Conservation (phyloP, 2,888 invertebrate species). For the Ochropleura leucogaster region DNA sequence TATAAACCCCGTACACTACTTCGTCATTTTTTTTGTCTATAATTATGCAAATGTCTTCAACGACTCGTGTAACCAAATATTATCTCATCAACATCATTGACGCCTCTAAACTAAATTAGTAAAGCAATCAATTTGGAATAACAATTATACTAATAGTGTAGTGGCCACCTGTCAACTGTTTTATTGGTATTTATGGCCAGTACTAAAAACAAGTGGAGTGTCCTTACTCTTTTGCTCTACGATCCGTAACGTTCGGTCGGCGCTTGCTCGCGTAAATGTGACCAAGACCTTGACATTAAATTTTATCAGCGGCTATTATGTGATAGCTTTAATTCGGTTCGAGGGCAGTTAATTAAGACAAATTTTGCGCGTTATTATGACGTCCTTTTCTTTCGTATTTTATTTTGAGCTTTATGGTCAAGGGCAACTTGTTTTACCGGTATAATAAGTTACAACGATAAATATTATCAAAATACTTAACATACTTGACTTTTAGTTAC, state of each 20-base stretch:
- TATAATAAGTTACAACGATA: not conserved
- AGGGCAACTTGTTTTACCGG: conserved; percentile 1
- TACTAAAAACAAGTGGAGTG: conserved; percentile 71
- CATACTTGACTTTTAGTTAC: not conserved
- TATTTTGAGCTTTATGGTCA: not conserved
- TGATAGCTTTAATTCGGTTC: conserved; percentile 38
- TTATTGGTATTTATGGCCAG: conserved; percentile 77
- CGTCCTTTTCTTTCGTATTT: conserved; percentile 11
- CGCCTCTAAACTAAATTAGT: conserved; percentile 41
- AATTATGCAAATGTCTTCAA: conserved; percentile 45
- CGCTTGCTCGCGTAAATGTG: conserved; percentile 16
- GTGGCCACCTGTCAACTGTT: conserved; percentile 59
- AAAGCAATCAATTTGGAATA: conserved; percentile 55
- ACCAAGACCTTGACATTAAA: conserved; percentile 57
- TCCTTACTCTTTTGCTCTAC: conserved; percentile 74
- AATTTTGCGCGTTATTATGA: conserved; percentile 1
- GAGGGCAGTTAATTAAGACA: conserved; percentile 32
- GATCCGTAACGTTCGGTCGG: conserved; percentile 54
- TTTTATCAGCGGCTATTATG: conserved; percentile 30
- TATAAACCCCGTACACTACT: conserved; percentile 29
- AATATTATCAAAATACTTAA: not conserved
- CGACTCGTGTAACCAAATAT: conserved; percentile 46
- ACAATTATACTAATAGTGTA: conserved; percentile 55
- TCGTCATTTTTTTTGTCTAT: conserved; percentile 31
- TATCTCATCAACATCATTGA: conserved; percentile 56